Base-by-base conservation (phyloP, 2,113 vertebrate species). In the Polyodon spathula region DNA sequence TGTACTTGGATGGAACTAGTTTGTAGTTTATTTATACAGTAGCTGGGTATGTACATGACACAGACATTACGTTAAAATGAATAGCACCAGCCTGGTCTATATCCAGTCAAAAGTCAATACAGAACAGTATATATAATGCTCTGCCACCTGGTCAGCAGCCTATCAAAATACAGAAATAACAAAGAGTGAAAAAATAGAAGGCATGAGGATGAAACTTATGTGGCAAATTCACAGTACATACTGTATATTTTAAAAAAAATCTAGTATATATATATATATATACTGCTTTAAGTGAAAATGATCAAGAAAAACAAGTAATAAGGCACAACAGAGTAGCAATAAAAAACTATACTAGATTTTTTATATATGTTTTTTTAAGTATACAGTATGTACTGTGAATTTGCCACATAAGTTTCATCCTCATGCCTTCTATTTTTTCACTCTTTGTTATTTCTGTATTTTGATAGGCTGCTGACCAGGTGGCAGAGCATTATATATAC, bases 121-220 rank as follows among this genome's bases (percentile, higher is more conserved):
- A 72, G 79, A 77, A 74, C 65, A 2, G 27, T 27, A 27, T 27
- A 48, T 52, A 55, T 57, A 71, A 68, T 74, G 56, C 39, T 64
- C 54, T 67, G 63, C 72, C 79, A 76, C 75, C 77, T 74, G 78
- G 69, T 73, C 73, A 71, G 67, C 71, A 68, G 75, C 76, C 75
- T 70, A 81, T 81, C 79, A 80, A 76, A 81, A 76, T 78, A 73
- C 76, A 73, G 73, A 69, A 70, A 67, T 79, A 79, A 84, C 76
- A 76, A 78, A 77, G 66, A 70, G 71, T 68, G 73, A 27, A 82
- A 80, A 82, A 84, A 82, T 79, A 82, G 77, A 77, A 54, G 71
- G 71, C 77, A 74, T 60, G 15, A 63, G 61, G 68, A 66, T 48
- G 66, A 72, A 42, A 68, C 68, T 61, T 58, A 70, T 67, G 73